phyloP scores from a whole-genome alignment of 2,888 invertebrate genomes.

The Prosopocoilus inquinatus region DNA sequence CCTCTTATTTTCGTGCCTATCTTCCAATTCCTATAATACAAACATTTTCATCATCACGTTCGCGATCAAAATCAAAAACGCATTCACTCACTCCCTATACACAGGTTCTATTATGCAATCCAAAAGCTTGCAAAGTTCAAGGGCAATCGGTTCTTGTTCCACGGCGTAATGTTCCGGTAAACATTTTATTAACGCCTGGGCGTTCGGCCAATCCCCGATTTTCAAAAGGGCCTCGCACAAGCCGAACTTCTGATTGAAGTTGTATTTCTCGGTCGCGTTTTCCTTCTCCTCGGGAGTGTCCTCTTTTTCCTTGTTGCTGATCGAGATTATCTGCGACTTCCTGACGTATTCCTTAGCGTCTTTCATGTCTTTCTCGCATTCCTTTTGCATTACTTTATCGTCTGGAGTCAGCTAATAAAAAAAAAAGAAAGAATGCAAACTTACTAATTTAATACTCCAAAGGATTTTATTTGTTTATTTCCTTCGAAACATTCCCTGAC shows the following conservation, averaged over 20 bases:
- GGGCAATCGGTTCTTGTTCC: conserved; percentile 74
- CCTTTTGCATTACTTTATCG: conserved; percentile 75
- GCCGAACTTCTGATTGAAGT: conserved; percentile 89
- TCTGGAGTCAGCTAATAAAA: conserved; percentile 73
- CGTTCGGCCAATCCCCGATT: conserved; percentile 89
- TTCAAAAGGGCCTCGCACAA: conserved; percentile 84
- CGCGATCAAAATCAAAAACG: neutral
- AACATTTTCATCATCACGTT: neutral
- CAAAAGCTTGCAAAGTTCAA: conserved; percentile 75
- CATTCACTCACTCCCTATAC: conserved; percentile 67
- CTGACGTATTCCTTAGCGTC: conserved; percentile 86
- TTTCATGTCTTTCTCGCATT: conserved; percentile 78
- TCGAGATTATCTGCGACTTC: conserved; percentile 77
- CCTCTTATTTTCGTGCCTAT: conserved; percentile 70
- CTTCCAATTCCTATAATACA: conserved; percentile 62
- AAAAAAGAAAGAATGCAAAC: neutral
- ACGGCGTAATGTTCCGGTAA: conserved; percentile 80
- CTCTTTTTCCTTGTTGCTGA: conserved; percentile 76
- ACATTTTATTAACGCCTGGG: conserved; percentile 73
- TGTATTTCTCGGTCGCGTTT: conserved; percentile 59
- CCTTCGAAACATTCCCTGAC: too few species aligned
- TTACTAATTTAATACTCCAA: too few species aligned
- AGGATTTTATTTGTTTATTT: too few species aligned
- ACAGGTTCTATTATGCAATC: conserved; percentile 84
- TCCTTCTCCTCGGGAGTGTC: conserved; percentile 68